Percentiles rank a stretch among this genome's conserved stretches.
Conservation (phyloP, 2,888 invertebrate species). For the Polia nebulosa region DNA sequence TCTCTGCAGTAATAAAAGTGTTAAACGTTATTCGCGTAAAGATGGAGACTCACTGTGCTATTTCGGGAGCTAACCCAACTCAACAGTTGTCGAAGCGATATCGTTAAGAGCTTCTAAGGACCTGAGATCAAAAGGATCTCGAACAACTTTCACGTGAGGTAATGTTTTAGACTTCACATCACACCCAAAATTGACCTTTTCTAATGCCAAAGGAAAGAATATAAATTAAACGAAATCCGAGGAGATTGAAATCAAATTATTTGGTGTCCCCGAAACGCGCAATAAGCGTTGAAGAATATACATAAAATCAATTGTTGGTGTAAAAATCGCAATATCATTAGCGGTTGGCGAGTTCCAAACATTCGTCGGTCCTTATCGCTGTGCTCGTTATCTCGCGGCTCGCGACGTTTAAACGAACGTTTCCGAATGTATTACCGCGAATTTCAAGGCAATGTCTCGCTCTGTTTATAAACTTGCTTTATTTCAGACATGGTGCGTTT, state of each 20-base stretch:
- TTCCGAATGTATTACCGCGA: constrained; percentile 63
- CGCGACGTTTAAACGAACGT: constrained; percentile 63
- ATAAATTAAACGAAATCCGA: constrained; percentile 31
- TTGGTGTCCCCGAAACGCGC: constrained; percentile 30
- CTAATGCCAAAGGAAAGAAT: neutral
- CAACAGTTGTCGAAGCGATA: constrained; percentile 37
- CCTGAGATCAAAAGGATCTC: constrained; percentile 36
- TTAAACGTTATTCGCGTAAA: constrained; percentile 21
- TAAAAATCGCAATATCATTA: constrained; percentile 71
- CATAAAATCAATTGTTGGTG: constrained; percentile 63
- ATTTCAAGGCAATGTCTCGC: constrained; percentile 62
- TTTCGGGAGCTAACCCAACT: constrained; percentile 37
- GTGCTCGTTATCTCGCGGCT: constrained; percentile 62
- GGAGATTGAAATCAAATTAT: constrained; percentile 46
- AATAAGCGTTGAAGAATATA: constrained; percentile 47
- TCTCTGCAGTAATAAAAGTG: constrained; percentile 19
- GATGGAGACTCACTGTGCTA: constrained; percentile 6
- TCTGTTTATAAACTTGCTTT: constrained; percentile 58
- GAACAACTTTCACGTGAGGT: constrained; percentile 21
- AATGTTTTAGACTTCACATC: constrained; percentile 45
- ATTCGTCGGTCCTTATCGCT: constrained; percentile 67
- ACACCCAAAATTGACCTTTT: constrained; percentile 21
- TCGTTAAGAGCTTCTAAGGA: constrained; percentile 31
- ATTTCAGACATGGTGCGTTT: constrained; percentile 47
- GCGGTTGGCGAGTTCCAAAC: constrained; percentile 62